Evolutionary conservation across 2,888 invertebrate genomes (phyloP).

Genomic region (Rhodophaea formosa): DNA sequence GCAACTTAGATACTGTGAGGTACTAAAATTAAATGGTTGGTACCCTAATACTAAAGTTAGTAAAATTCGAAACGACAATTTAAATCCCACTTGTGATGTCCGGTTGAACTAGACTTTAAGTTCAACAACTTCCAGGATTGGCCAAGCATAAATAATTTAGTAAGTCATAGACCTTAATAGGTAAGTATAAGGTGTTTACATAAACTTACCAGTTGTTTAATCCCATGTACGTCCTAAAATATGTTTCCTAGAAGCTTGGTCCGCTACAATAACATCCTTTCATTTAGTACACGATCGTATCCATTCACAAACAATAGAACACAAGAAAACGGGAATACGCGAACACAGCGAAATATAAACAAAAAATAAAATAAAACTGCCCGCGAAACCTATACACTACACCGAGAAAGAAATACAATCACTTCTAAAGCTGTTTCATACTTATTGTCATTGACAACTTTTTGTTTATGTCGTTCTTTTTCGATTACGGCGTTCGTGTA

Average conservation of each 20-base stretch:
- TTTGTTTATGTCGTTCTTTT: slow-evolving; percentile 43
- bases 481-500: slow-evolving; percentile 43
- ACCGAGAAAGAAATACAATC: slow-evolving; percentile 21
- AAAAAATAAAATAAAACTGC: slow-evolving; percentile 24
- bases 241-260: slow-evolving; percentile 50
- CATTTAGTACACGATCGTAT: slow-evolving; percentile 53
- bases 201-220: slow-evolving; percentile 62
- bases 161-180: no score
- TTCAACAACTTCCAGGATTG: no score
- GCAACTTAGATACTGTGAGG: no score
- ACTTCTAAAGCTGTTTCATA: slow-evolving; percentile 34
- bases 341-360: slow-evolving; percentile 46
- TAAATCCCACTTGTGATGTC: no score
- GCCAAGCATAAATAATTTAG: no score
- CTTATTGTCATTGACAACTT: slow-evolving; percentile 51
- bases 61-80: no score
- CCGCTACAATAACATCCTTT: slow-evolving; percentile 66
- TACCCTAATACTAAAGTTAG: no score
- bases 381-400: slow-evolving; percentile 19
- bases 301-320: slow-evolving; percentile 65
- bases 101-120: no score
- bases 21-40: no score
- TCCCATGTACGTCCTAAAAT: slow-evolving; percentile 68
- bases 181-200: slow-evolving; percentile 18
- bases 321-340: slow-evolving; percentile 50